These are phyloP conservation scores for Sturnus vulgaris DNA, from an alignment of 2,113 vertebrate genomes.

Conservation along the genomic window DNA sequence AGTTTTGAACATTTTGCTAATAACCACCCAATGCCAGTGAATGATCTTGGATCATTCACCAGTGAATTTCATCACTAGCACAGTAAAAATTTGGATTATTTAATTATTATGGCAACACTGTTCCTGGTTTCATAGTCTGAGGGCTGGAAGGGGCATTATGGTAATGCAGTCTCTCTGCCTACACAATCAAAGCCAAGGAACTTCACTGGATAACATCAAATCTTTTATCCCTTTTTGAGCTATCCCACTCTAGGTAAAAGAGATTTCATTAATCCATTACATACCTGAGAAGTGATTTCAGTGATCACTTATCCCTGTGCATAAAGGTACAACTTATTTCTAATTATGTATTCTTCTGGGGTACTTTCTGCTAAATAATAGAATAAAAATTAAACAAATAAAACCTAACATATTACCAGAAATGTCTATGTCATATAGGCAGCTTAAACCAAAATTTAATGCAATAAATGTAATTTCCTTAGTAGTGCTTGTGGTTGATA, in stretches of 20 bases:
- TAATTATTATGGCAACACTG: not conserved
- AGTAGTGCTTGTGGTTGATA: not conserved
- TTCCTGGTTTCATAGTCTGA: not conserved
- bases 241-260: not conserved
- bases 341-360: not conserved
- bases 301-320: not conserved
- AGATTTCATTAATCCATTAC: not conserved
- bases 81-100: not conserved
- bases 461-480: not conserved
- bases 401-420: not conserved
- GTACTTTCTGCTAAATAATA: not conserved
- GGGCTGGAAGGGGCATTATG: not conserved
- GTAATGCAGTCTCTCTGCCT: not conserved
- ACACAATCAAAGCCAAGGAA: not conserved
- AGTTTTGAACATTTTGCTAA: not conserved
- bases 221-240: not conserved
- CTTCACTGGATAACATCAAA: not conserved
- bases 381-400: not conserved
- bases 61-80: not conserved
- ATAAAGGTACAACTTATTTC: not conserved
- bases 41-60: not conserved
- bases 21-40: not conserved
- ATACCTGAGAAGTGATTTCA: not conserved
- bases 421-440: not conserved
- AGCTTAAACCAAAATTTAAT: not conserved